Percentiles rank a stretch among this genome's conserved stretches.
Evolutionary conservation across 2,797 vertebrate species (phyloP).

Genomic region (Chaenodraco wilsoni): DNA sequence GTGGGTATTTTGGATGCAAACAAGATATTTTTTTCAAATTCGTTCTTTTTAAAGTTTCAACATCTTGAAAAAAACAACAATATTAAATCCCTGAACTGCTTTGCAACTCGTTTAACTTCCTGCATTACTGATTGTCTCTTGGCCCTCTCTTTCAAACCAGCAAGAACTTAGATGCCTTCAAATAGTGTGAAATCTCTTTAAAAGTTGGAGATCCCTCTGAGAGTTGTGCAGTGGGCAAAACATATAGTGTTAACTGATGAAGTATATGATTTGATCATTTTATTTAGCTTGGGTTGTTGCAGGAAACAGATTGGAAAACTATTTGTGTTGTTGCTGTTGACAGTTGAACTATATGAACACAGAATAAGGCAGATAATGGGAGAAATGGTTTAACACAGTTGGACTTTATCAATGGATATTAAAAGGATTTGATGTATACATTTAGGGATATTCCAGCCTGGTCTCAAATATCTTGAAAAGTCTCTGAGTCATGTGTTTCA

Average conservation of each 20-base stretch:
- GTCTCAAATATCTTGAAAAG: too few species aligned
- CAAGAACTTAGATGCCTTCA: slow-evolving; percentile 32
- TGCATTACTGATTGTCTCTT: slow-evolving; percentile 21
- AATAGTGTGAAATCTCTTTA: slow-evolving; percentile 40
- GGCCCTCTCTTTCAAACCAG: slow-evolving; percentile 29
- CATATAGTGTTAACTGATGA: slow-evolving; percentile 35
- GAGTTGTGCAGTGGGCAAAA: slow-evolving; percentile 36
- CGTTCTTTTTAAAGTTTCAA: neutral
- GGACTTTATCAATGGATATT: neutral
- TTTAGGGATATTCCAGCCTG: neutral
- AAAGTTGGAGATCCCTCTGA: slow-evolving; percentile 32
- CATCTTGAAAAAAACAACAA: neutral
- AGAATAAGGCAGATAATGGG: slow-evolving; percentile 1
- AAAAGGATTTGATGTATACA: neutral
- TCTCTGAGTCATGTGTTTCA: too few species aligned
- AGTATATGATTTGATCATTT: slow-evolving; percentile 38
- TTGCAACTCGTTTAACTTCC: slow-evolving; percentile 11
- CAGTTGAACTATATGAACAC: slow-evolving; percentile 18
- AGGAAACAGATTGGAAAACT: slow-evolving; percentile 26
- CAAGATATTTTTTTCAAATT: neutral
- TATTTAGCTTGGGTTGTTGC: slow-evolving; percentile 33
- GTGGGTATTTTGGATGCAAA: neutral
- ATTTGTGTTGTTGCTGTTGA: slow-evolving; percentile 16
- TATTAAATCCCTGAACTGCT: neutral
- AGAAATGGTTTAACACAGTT: neutral